Evolutionary conservation across 2,113 vertebrate species (phyloP).

Genomic region (Calidris pugnax): DNA sequence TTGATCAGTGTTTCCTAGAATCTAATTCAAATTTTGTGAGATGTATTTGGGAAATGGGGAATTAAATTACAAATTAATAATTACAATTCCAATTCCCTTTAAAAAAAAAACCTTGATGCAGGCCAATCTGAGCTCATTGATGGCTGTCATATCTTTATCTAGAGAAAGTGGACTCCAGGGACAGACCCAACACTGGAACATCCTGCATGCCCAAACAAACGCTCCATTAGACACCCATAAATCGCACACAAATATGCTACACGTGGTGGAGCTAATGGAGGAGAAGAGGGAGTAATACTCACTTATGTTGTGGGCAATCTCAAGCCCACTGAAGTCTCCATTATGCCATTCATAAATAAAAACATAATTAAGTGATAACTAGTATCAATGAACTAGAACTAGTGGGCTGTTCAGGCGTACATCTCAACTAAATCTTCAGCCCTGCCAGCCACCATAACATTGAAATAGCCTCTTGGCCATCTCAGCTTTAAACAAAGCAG

Average conservation of each 20-base stretch:
- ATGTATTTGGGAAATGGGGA: neutral
- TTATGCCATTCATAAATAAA: neutral
- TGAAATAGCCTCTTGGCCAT: neutral
- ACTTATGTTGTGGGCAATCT: neutral
- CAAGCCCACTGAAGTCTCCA: neutral
- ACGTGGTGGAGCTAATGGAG: accelerated
- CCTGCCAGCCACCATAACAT: neutral
- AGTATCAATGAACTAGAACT: neutral
- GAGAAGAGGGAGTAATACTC: neutral
- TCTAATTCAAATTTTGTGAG: neutral
- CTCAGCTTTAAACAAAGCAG: neutral
- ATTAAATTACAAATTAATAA: conserved; percentile 45
- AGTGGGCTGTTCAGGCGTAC: neutral
- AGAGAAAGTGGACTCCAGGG: neutral
- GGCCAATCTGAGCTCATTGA: neutral
- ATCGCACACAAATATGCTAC: neutral
- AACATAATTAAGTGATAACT: neutral
- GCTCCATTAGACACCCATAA: neutral
- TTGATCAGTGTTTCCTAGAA: neutral
- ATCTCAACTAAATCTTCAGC: neutral
- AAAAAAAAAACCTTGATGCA: neutral
- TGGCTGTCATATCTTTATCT: neutral
- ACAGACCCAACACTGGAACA: neutral
- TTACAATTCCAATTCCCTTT: neutral
- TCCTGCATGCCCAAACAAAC: neutral